Evolutionary conservation across 2,113 vertebrate genomes (phyloP).

Genomic region (Plecturocebus donacophilus): DNA sequence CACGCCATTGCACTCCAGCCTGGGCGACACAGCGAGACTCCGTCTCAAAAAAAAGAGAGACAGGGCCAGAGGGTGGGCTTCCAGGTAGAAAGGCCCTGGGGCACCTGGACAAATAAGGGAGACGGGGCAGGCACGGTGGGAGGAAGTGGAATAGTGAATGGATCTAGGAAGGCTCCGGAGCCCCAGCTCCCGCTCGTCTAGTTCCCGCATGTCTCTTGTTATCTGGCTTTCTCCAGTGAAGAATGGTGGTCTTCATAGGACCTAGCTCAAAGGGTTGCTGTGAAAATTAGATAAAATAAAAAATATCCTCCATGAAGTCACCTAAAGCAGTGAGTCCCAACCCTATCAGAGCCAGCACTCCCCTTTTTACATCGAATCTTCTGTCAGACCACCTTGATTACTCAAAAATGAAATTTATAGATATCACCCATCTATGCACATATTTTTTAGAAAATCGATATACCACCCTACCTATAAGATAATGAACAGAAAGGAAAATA

Average conservation of each 20-base stretch:
- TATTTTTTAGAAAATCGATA: constrained; percentile 7
- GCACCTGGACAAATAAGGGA: background rate
- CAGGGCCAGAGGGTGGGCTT: background rate
- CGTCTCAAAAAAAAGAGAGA: background rate
- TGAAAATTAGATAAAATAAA: background rate
- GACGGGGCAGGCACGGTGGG: background rate
- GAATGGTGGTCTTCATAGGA: background rate
- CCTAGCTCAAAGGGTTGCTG: background rate
- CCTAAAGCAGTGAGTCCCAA: background rate
- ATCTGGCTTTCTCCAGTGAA: background rate
- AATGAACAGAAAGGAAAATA: constrained; percentile 46
- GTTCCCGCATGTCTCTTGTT: background rate
- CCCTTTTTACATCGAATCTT: background rate
- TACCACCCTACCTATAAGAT: background rate
- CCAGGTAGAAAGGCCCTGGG: background rate
- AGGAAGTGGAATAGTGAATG: background rate
- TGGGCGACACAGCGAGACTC: background rate
- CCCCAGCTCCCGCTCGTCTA: background rate
- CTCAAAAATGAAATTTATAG: background rate
- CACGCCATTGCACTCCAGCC: too few relatives aligned
- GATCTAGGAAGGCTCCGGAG: background rate
- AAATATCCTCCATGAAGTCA: background rate
- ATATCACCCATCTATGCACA: background rate
- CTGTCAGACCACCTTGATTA: background rate
- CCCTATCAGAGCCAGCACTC: background rate